phyloP scores from a whole-genome alignment of 1,140 invertebrate species.

The Phenacoccus solenopsis region DNA sequence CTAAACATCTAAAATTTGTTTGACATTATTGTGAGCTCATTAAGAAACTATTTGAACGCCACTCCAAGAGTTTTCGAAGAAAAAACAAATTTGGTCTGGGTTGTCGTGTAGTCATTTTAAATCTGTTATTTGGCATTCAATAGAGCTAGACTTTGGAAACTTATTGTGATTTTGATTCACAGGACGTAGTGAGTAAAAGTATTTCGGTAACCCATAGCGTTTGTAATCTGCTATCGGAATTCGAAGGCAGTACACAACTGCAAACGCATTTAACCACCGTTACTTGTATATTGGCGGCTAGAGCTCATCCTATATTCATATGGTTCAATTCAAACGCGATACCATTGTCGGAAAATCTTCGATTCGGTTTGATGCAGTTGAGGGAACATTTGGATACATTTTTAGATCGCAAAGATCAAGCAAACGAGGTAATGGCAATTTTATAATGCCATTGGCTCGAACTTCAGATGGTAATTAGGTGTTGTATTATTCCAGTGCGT shows the following conservation, averaged over 20 bases:
- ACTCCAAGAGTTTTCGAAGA: too few relatives aligned
- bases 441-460: not conserved
- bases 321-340: conserved; percentile 52
- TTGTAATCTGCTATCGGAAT: conserved; percentile 34
- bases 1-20: too few relatives aligned
- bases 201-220: conserved; percentile 43
- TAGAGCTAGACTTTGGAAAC: too few relatives aligned
- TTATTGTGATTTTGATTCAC: too few relatives aligned
- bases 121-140: too few relatives aligned
- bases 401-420: conserved; percentile 79
- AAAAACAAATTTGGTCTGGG: too few relatives aligned
- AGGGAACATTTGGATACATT: conserved; percentile 92
- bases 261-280: conserved; percentile 49
- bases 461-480: not conserved
- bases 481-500: conserved; percentile 43
- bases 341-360: conserved; percentile 56
- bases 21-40: too few relatives aligned
- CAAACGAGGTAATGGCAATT: conserved; percentile 54
- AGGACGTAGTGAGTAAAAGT: conserved; percentile 43
- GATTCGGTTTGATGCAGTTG: conserved; percentile 83
- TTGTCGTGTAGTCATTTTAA: too few relatives aligned
- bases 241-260: conserved; percentile 34
- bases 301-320: conserved; percentile 51
- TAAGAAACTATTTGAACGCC: too few relatives aligned
- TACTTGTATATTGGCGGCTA: conserved; percentile 43